Conservation (phyloP, 2,113 vertebrate species). For the Eulemur rufifrons region DNA sequence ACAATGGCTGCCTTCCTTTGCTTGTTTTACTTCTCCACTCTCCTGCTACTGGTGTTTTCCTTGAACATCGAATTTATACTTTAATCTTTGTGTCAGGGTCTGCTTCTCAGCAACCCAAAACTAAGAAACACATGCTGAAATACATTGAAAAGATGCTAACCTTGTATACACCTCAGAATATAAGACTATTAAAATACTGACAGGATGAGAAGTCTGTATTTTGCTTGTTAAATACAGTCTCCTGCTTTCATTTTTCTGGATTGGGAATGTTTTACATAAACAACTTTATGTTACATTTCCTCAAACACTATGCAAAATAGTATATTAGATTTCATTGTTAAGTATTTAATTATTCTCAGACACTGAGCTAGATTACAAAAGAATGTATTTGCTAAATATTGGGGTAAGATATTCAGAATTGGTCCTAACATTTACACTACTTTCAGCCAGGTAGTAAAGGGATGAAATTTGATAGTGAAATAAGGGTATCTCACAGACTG, state of each 20-base stretch:
- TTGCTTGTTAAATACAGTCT: background rate
- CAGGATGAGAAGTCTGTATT: background rate
- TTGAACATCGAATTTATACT: background rate
- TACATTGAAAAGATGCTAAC: background rate
- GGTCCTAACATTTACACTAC: background rate
- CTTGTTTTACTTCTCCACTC: background rate
- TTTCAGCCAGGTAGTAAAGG: background rate
- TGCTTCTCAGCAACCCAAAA: background rate
- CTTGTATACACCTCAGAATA: background rate
- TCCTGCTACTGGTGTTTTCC: background rate
- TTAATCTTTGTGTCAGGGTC: background rate
- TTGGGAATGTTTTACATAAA: background rate
- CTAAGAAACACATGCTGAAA: background rate
- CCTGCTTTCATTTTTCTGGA: background rate
- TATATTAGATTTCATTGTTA: constrained; percentile 54
- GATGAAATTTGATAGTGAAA: background rate
- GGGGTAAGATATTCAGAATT: constrained; percentile 38
- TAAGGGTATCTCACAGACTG: background rate
- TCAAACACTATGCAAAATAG: constrained; percentile 13
- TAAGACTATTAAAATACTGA: background rate
- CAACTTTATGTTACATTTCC: background rate
- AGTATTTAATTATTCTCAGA: constrained; percentile 60
- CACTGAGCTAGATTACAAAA: constrained; percentile 38
- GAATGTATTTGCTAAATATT: constrained; percentile 50
- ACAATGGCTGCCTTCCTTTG: background rate